Percentiles rank a stretch among this genome's conserved stretches.
These are phyloP conservation scores for rat (Rattus norvegicus) DNA, from an alignment of 2,113 vertebrate species.

Conservation along the genomic window DNA sequence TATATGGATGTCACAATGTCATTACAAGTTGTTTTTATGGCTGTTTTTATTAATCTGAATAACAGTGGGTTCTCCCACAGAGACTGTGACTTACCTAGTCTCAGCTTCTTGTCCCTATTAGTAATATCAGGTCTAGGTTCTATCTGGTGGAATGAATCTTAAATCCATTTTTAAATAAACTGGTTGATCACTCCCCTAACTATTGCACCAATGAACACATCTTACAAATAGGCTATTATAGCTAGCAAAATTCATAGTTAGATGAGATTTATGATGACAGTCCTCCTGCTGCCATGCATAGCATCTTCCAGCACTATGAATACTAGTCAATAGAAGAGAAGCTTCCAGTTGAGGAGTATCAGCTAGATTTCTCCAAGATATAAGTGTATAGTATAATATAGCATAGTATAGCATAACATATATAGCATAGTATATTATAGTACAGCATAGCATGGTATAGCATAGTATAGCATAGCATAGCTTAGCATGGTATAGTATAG, in stretches of 20 bases:
- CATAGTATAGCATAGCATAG: no score
- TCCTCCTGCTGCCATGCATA: not conserved
- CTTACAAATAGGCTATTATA: not conserved
- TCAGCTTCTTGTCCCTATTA: not conserved
- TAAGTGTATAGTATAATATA: not conserved
- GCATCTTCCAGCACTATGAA: not conserved
- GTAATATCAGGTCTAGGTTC: not conserved
- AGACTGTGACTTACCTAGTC: not conserved
- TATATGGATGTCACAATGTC: not conserved
- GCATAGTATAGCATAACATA: no score
- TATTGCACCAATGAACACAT: not conserved
- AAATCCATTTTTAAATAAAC: not conserved
- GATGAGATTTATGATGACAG: not conserved
- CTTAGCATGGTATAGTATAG: no score
- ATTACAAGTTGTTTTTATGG: not conserved
- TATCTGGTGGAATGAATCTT: not conserved
- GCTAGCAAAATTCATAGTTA: not conserved
- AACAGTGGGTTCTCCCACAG: not conserved
- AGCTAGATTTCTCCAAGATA: not conserved
- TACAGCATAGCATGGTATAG: no score
- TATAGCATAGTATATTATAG: no score
- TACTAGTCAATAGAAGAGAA: not conserved
- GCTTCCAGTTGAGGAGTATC: not conserved
- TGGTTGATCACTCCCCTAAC: not conserved
- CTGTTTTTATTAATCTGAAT: not conserved